Conservation (phyloP, 2,888 invertebrate species). For the Rhagophthalmus giganteus region DNA sequence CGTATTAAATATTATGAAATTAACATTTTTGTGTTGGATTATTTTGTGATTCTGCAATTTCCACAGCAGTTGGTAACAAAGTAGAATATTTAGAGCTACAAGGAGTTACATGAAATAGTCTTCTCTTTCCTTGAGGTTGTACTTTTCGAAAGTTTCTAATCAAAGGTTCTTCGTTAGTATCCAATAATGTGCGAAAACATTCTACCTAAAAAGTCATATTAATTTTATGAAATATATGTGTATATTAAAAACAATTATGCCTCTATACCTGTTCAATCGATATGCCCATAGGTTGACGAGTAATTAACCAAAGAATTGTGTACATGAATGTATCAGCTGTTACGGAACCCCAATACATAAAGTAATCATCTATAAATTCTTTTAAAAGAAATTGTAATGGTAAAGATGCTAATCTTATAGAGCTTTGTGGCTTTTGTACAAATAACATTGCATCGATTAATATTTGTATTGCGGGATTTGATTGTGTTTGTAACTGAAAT, state of each 20-base stretch:
- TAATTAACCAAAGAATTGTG: conserved; percentile 65
- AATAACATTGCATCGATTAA: conserved; percentile 58
- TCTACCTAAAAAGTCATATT: conserved; percentile 55
- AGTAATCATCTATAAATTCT: conserved; percentile 65
- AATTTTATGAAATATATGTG: neutral
- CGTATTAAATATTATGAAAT: neutral
- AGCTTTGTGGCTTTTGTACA: conserved; percentile 58
- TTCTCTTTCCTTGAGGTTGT: conserved; percentile 53
- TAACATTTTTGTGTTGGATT: neutral
- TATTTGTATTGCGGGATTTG: conserved; percentile 55
- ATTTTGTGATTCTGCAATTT: neutral
- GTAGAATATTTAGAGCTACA: conserved; percentile 59
- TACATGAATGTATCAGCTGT: conserved; percentile 55
- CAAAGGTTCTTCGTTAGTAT: conserved; percentile 55
- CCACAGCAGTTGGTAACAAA: conserved; percentile 36
- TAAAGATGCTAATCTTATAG: conserved; percentile 58
- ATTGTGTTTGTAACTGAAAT: conserved; percentile 58
- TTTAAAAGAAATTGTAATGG: conserved; percentile 59
- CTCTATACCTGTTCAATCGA: conserved; percentile 61
- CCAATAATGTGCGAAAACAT: conserved; percentile 60
- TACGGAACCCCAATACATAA: conserved; percentile 66
- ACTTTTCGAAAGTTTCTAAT: conserved; percentile 60
- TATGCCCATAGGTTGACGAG: conserved; percentile 61
- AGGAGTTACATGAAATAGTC: conserved; percentile 61
- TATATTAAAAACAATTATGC: neutral